Percentiles rank a stretch among this genome's conserved stretches.
Conservation (phyloP, 2,113 vertebrate species). For the Dendropsophus ebraccatus region DNA sequence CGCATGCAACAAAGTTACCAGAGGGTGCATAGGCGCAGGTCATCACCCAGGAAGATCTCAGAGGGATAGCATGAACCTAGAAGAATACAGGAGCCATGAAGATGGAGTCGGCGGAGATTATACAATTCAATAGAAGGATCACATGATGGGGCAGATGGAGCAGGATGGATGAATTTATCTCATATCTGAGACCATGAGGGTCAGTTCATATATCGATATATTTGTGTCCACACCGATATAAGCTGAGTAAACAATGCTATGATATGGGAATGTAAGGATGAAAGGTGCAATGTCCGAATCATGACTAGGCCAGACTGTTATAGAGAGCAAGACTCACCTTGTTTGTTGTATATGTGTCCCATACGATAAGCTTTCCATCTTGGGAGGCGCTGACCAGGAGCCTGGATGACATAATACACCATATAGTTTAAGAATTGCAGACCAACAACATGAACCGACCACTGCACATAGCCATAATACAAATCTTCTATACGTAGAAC, state of each 20-base stretch:
- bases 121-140: no score
- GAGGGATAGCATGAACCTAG: conserved; percentile 94
- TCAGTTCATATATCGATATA: no score
- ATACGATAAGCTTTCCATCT: conserved; percentile 96
- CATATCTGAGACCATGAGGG: no score
- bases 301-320: neutral
- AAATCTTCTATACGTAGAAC: neutral
- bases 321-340: conserved; percentile 77
- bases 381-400: conserved; percentile 96
- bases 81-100: neutral
- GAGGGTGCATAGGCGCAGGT: conserved; percentile 96
- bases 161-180: no score
- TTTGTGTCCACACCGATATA: no score
- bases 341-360: conserved; percentile 95
- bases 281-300: no score
- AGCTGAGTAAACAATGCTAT: no score
- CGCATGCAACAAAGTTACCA: conserved; percentile 91
- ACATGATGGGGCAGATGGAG: no score
- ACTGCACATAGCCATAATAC: neutral
- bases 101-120: no score
- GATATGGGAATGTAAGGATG: no score
- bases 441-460: neutral
- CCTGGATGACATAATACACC: conserved; percentile 68
- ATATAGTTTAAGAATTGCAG: no score
- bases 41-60: conserved; percentile 98